Percentiles rank a stretch among this genome's conserved stretches.
These are phyloP conservation scores for Sycophila texana DNA, from an alignment of 2,888 invertebrate genomes.

Conservation along the genomic window DNA sequence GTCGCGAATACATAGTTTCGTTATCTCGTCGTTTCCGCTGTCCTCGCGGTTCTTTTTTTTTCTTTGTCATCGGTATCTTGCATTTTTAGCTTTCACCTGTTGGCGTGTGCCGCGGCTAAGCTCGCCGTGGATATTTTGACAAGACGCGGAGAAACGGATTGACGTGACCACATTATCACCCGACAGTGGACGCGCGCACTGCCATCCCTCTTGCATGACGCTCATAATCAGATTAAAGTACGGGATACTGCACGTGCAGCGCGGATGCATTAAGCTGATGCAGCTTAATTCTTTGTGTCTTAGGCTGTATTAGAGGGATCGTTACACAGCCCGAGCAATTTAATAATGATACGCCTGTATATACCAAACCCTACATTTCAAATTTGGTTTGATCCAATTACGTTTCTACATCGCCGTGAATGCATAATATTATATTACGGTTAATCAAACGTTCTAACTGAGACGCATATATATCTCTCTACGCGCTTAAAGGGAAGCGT, in stretches of 20 bases:
- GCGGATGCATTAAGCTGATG: slow-evolving; percentile 22
- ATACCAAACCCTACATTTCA: not conserved
- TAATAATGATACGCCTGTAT: slow-evolving; percentile 10
- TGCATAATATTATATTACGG: no score
- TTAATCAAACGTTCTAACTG: no score
- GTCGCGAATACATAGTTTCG: no score
- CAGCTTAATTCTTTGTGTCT: slow-evolving; percentile 39
- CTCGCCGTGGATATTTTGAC: slow-evolving; percentile 3
- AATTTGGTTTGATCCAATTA: not conserved
- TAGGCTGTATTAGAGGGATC: not conserved
- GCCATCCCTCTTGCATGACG: slow-evolving; percentile 1
- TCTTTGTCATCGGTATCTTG: no score
- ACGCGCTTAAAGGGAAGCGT: no score
- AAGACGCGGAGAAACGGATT: not conserved
- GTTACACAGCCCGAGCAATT: not conserved
- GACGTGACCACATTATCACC: not conserved
- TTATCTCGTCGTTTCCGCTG: no score
- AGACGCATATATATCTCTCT: no score
- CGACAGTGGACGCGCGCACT: not conserved
- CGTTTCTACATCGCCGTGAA: no score
- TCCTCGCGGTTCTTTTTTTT: no score
- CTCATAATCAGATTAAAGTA: slow-evolving; percentile 47
- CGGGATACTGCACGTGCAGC: not conserved
- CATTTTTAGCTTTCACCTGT: no score
- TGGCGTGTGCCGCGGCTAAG: not conserved